Evolutionary conservation across 2,113 vertebrate species (phyloP).

Genomic region (Rafetus swinhoei): DNA sequence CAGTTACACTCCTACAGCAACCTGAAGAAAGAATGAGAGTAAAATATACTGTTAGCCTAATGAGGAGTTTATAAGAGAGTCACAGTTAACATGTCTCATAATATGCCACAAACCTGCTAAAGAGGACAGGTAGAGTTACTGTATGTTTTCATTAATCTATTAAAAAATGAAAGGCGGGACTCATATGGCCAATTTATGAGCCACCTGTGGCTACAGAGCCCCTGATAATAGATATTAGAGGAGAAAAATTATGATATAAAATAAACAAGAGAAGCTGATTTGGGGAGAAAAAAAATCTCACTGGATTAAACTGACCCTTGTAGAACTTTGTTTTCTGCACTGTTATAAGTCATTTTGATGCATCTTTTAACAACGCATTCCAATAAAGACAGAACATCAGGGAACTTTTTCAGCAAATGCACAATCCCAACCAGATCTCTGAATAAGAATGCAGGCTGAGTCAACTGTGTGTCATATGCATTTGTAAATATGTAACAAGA

Average conservation of each 20-base stretch:
- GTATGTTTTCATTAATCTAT: neutral
- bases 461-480: fast-evolving
- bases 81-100: neutral
- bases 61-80: conserved; percentile 20
- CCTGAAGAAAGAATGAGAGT: conserved; percentile 48
- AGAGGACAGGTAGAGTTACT: neutral
- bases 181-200: neutral
- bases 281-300: neutral
- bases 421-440: neutral
- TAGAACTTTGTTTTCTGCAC: neutral
- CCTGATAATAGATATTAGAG: neutral
- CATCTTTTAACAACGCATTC: neutral
- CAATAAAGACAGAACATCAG: neutral
- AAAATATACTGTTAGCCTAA: conserved; percentile 49
- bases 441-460: neutral
- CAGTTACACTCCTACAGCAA: conserved; percentile 68
- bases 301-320: neutral
- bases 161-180: neutral
- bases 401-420: neutral
- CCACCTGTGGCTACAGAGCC: neutral
- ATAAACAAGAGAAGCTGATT: neutral
- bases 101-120: neutral
- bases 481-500: neutral
- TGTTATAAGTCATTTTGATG: neutral
- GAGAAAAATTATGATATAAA: neutral